These are phyloP conservation scores for Dryocosmus kuriphilus DNA, from an alignment of 2,888 invertebrate species.

Conservation along the genomic window DNA sequence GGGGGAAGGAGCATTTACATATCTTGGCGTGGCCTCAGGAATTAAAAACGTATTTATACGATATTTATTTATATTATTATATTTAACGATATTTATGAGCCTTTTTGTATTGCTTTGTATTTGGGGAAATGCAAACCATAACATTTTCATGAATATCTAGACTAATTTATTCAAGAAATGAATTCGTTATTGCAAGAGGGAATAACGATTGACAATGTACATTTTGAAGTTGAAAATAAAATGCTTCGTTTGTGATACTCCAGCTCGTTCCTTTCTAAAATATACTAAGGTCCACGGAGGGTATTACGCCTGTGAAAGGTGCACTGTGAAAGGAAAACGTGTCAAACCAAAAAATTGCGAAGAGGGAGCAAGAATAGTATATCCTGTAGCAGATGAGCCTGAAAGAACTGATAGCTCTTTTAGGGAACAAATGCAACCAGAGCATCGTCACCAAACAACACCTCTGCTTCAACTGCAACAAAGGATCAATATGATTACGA, in stretches of 20 bases:
- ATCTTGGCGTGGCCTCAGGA: too few relatives aligned
- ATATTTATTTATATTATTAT: too few relatives aligned
- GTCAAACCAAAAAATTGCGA: background rate
- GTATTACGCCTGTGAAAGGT: too few relatives aligned
- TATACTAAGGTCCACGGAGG: slow-evolving; percentile 33
- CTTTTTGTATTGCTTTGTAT: too few relatives aligned
- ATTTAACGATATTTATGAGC: too few relatives aligned
- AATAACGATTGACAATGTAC: slow-evolving; percentile 6
- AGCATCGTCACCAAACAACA: slow-evolving; percentile 30
- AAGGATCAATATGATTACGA: too few relatives aligned
- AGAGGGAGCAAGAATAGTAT: slow-evolving; percentile 9
- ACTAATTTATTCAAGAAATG: slow-evolving; percentile 25
- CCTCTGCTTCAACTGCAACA: slow-evolving; percentile 24
- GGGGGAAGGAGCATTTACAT: too few relatives aligned
- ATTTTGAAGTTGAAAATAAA: slow-evolving; percentile 24
- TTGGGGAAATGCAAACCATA: slow-evolving; percentile 21
- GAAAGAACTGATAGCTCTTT: slow-evolving; percentile 27
- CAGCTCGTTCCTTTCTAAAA: slow-evolving; percentile 36
- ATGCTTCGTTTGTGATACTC: too few relatives aligned
- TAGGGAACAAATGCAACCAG: background rate
- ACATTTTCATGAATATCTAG: background rate
- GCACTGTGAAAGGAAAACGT: slow-evolving; percentile 28
- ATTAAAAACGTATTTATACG: too few relatives aligned
- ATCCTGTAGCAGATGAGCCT: background rate
- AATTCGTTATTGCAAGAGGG: slow-evolving; percentile 25